Evolutionary conservation across 2,888 invertebrate species (phyloP), one percentile per base, ranked within the genome.

Genomic region (Drosophila cyrtoloma): DNA sequence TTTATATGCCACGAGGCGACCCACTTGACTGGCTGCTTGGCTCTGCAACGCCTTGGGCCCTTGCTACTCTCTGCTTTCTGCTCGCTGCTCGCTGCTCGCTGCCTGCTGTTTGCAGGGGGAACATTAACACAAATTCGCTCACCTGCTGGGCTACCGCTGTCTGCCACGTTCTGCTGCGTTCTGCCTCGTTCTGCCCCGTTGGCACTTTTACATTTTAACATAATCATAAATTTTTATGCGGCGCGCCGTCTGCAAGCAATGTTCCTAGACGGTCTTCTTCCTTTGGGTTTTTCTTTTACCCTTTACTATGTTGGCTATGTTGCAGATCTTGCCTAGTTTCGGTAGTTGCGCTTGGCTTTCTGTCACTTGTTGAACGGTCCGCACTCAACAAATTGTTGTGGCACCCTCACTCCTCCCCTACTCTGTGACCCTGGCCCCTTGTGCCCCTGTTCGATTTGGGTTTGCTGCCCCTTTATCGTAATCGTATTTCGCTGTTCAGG

Each of bases 221-320:
- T 87, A 89, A 87, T 87, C 90, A 87, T 89, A 87, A 87, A 87
- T 89, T 87, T 89, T 89, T 89, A 87, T 87, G 87, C 90, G 88
- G 79, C 88, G 72, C 88, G 81, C 85, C 89, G 83, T 87, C 87
- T 86, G 86, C 77, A 51, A 65, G 71, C 68, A 82, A 86, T 83
- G 85, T 69, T 75, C 61, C 58, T 62, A 60, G 61, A 47, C 55
- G 42, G 30, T 30, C 28, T 32, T 52, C 30, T 3, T 32, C 12
- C 37, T 58, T 16, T 22, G 22, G 22, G 39, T 10, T 1, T 22
- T 19, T 64, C 64, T 52, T 62, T 37, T 35, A 22, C 22, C 16
- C 26, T 64, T 50, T 1, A 16, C n/a, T 28, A 5, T 37, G 26
- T 37, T 14, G n/a, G 39, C 28, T 9, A 39, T 57, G 57, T 57